Evolutionary conservation across 2,888 invertebrate genomes (phyloP), one percentile per base, ranked within the genome.

Genomic region (Eupeodes latifasciatus): DNA sequence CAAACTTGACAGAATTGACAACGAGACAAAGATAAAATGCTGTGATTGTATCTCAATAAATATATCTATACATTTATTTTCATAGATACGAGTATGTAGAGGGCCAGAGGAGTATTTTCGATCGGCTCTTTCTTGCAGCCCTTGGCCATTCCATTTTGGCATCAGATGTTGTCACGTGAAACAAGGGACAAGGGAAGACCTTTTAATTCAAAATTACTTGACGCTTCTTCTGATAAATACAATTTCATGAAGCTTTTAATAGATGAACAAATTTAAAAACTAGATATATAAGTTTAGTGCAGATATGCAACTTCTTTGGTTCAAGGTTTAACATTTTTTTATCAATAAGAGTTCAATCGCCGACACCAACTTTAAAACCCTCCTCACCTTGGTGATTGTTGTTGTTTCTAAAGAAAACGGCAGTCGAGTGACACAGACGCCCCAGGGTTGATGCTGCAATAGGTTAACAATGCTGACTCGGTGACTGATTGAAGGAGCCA

Each of bases 401-500:
- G 27, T 27, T 27, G 27, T 4, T 19, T 16, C 1, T 5, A 51
- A 12, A 16, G 16, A 5, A 2, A 16, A 44, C 16, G 36, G 44
- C 5, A 62, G 40, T 7, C 40, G 3, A 12, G 62, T 27, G 27
- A 27, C 27, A 40, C 19, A 5, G 2, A 40, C 5, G 36, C 40
- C n/a, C 40, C 5, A 11, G 7, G 40, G 27, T 53, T 27, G 27
- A 34, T n/a, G 47, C 66, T 67, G 19, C 27, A 44, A 16, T 44
- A 12, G 53, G 51, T 57, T 71, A 80, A 84, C 84, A 84, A 87
- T 84, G 72, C 72, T 74, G 80, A 80, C 72, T 87, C 77, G 74
- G 72, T 67, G 87, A 84, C 80, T 87, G 87, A 87, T 87, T 87
- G 88, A 88, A 81, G 74, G 78, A 85, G 85, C 85, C 88, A 88